phyloP scores from a whole-genome alignment of 2,797 vertebrate genomes.

The Typhlichthys eigenmanni region DNA sequence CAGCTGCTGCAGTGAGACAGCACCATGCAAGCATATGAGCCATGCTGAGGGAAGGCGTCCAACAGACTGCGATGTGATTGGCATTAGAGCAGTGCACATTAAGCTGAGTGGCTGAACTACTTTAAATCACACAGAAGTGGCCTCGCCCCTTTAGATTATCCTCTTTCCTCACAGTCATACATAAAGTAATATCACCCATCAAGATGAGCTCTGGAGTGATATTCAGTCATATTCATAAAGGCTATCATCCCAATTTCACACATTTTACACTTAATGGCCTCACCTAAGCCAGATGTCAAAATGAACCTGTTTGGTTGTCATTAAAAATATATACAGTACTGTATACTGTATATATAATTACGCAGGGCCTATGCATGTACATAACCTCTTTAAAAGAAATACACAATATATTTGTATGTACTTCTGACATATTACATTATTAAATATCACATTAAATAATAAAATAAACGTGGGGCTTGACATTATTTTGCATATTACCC shows the following conservation, averaged over 20 bases:
- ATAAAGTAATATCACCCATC: conserved; percentile 29
- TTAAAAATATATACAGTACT: too few relatives aligned
- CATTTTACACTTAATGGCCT: conserved; percentile 29
- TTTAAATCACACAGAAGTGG: conserved; percentile 47
- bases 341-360: too few relatives aligned
- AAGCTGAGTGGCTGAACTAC: conserved; percentile 55
- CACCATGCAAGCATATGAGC: conserved; percentile 39
- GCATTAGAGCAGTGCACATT: conserved; percentile 45
- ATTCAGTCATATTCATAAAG: conserved; percentile 33
- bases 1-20: conserved; percentile 33
- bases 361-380: too few relatives aligned
- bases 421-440: too few relatives aligned
- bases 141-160: conserved; percentile 46
- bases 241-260: conserved; percentile 33
- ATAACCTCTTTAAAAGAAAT: too few relatives aligned
- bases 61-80: conserved; percentile 52
- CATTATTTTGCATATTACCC: neutral
- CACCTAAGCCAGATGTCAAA: neutral
- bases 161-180: conserved; percentile 42
- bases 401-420: too few relatives aligned
- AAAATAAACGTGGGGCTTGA: neutral
- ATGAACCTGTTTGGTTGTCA: too few relatives aligned
- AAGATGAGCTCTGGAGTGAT: conserved; percentile 39
- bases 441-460: neutral
- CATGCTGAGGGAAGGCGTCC: conserved; percentile 53